These are phyloP conservation scores for Ericerus pela DNA, from an alignment of 1,140 invertebrate genomes.

Conservation along the genomic window DNA sequence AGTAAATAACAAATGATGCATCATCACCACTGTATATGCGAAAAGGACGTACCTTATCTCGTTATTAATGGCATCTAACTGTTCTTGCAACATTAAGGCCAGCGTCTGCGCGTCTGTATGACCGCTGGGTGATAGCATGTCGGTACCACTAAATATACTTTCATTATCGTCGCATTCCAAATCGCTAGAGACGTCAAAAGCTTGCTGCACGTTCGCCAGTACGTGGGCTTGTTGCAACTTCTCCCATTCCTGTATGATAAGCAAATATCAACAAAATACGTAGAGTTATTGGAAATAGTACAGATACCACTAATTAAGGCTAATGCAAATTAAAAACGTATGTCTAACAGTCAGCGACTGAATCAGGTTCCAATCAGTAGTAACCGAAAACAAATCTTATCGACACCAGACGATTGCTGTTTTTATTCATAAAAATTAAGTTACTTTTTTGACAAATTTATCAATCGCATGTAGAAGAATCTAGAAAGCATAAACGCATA, in stretches of 20 bases:
- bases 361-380: too few species aligned
- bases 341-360: not conserved
- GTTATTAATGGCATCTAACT: slow-evolving; percentile 98
- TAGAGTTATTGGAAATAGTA: slow-evolving; percentile 33
- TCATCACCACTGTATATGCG: not conserved
- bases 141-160: slow-evolving; percentile 54
- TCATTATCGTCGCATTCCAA: slow-evolving; percentile 61
- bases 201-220: slow-evolving; percentile 79
- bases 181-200: slow-evolving; percentile 66
- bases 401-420: not conserved
- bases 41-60: slow-evolving; percentile 63
- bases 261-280: slow-evolving; percentile 5
- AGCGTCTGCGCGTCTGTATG: slow-evolving; percentile 90
- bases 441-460: too few species aligned
- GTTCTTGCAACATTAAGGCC: slow-evolving; percentile 96
- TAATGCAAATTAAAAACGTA: not conserved
- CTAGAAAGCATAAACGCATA: too few species aligned
- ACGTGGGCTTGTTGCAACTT: slow-evolving; percentile 87
- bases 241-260: slow-evolving; percentile 65
- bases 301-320: slow-evolving; percentile 8
- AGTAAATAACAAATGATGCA: too few species aligned
- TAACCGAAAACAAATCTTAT: too few species aligned
- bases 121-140: slow-evolving; percentile 54
- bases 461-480: too few species aligned
- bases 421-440: too few species aligned